A percentile compares a stretch with the other conserved stretches of the same genome.
phyloP scores from a whole-genome alignment of 2,888 invertebrate species.

The Frankliniella fusca region DNA sequence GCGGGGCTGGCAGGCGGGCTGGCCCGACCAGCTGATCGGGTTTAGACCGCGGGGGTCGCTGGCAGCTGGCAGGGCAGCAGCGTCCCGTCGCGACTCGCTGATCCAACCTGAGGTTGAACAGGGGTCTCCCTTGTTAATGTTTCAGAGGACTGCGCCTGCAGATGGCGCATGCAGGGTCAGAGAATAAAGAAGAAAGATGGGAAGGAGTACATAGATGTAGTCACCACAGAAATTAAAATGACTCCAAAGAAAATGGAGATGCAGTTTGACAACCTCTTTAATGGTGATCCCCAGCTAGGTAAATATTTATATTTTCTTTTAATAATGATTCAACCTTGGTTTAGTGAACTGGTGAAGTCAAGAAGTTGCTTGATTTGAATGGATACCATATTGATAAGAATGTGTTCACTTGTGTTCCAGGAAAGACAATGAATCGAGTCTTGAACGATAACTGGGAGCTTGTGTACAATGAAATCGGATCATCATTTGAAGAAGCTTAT shows the following conservation, averaged over 20 bases:
- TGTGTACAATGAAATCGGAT: neutral
- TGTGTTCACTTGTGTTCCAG: neutral
- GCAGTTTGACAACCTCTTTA: neutral
- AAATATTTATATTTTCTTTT: neutral
- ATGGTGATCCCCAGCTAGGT: neutral
- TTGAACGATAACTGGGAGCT: constrained; percentile 8
- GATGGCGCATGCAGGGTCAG: neutral
- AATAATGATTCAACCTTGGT: too few relatives aligned
- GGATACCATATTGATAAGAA: neutral
- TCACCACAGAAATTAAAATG: neutral
- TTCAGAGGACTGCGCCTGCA: neutral
- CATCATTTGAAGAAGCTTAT: neutral
- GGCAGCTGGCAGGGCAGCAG: neutral
- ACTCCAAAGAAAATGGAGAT: neutral
- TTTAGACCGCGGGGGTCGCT: neutral
- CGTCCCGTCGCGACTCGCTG: too few relatives aligned
- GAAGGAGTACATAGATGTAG: neutral
- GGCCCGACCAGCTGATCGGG: neutral
- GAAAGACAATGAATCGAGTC: neutral
- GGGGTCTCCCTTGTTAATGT: neutral
- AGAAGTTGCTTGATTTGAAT: neutral
- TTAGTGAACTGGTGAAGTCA: neutral
- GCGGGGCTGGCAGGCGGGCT: neutral
- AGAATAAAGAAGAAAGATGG: neutral
- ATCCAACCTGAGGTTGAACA: too few relatives aligned